Conservation (phyloP, 2,113 vertebrate genomes). For the Hoplias malabaricus region DNA sequence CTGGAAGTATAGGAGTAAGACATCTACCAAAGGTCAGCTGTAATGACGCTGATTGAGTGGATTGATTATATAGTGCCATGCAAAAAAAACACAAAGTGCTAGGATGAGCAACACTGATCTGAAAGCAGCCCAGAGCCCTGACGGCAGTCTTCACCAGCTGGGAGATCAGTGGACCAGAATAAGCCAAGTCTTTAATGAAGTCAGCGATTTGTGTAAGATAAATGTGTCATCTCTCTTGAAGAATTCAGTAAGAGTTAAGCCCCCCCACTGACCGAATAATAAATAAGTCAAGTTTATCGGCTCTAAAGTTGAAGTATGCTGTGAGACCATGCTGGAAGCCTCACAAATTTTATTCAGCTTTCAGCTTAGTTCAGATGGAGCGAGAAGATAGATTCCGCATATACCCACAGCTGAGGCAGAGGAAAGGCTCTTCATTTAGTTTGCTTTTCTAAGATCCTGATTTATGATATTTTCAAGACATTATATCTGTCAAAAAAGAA, state of each 20-base stretch:
- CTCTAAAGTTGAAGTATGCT: not conserved
- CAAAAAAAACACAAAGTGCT: not conserved
- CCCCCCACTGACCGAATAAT: conserved; percentile 14
- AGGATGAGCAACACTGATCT: not conserved
- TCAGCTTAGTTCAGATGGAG: not conserved
- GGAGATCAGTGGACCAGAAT: not conserved
- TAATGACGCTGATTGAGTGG: not conserved
- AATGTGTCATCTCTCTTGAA: too few relatives aligned
- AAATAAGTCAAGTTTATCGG: conserved; percentile 8
- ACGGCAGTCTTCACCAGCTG: too few relatives aligned
- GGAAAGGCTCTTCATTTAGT: too few relatives aligned
- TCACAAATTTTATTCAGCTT: not conserved
- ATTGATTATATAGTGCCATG: not conserved
- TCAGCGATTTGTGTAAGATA: not conserved
- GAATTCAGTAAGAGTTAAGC: too few relatives aligned
- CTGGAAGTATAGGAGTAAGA: not conserved
- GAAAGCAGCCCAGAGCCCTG: not conserved
- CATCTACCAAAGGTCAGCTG: not conserved
- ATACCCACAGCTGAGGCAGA: too few relatives aligned
- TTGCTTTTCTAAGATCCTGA: too few relatives aligned
- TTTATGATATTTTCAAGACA: too few relatives aligned
- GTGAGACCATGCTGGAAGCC: not conserved
- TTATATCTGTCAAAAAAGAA: too few relatives aligned
- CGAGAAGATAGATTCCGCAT: not conserved
- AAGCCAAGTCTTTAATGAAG: not conserved